phyloP scores from a whole-genome alignment of 2,797 vertebrate species.

The Chloroceryle inda region DNA sequence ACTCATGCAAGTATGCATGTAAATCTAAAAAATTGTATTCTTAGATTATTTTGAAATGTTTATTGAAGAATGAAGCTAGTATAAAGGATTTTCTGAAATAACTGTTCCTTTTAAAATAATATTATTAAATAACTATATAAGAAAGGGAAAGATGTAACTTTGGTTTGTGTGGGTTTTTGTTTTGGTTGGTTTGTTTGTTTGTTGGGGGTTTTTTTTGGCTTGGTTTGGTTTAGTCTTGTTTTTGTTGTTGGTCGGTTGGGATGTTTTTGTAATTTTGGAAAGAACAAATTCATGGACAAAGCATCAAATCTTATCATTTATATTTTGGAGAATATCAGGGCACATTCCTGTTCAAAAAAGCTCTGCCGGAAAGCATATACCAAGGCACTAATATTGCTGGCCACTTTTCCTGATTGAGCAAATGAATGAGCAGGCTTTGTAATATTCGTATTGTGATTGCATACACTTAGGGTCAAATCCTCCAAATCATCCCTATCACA shows the following conservation, averaged over 20 bases:
- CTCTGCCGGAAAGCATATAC: fast-evolving
- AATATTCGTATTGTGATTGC: not conserved
- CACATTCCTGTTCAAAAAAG: not conserved
- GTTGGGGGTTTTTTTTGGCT: too few species aligned
- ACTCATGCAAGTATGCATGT: not conserved
- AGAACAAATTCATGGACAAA: not conserved
- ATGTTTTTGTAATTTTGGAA: not conserved
- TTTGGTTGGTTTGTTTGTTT: not conserved
- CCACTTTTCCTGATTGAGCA: not conserved
- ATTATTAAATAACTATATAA: not conserved
- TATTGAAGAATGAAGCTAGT: constrained; percentile 1
- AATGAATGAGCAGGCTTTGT: not conserved
- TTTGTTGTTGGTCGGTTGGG: too few species aligned
- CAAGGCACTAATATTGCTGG: fast-evolving
- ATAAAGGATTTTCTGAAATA: constrained; percentile 50
- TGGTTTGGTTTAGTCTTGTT: too few species aligned
- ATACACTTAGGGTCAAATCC: not conserved
- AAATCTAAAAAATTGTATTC: not conserved
- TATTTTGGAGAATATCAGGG: not conserved
- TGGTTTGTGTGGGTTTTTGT: not conserved
- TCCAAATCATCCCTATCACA: not conserved
- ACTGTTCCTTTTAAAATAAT: not conserved
- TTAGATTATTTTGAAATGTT: not conserved
- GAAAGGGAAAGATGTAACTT: not conserved
- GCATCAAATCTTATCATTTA: not conserved